These are phyloP conservation scores for Proisotoma minuta DNA, from an alignment of 2,888 invertebrate genomes.

Conservation along the genomic window DNA sequence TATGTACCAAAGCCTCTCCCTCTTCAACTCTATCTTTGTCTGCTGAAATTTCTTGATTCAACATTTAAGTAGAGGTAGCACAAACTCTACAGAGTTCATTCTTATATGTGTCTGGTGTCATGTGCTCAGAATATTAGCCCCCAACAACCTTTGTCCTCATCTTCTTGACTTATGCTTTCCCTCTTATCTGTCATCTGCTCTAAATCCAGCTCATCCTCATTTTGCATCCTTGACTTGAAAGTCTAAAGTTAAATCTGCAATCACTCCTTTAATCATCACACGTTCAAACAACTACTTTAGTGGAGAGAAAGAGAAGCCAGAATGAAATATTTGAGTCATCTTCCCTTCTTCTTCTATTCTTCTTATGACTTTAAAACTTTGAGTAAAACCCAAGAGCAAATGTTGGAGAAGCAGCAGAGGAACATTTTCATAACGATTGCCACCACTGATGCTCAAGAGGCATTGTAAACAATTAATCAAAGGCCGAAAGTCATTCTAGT, in stretches of 20 bases:
- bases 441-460: constrained; percentile 4
- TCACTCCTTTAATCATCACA: neutral
- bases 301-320: no score
- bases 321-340: constrained; percentile 2
- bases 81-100: neutral
- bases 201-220: neutral
- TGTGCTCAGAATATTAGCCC: neutral
- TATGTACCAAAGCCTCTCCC: neutral
- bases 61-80: neutral
- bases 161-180: neutral
- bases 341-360: neutral
- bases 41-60: neutral
- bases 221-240: neutral
- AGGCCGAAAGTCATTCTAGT: constrained; percentile 1
- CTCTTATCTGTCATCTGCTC: constrained; percentile 2
- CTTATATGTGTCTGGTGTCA: neutral
- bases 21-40: constrained; percentile 14
- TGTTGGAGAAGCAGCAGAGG: neutral
- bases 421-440: constrained; percentile 13
- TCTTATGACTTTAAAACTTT: neutral
- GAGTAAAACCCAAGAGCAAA: constrained; percentile 3
- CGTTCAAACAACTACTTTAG: neutral
- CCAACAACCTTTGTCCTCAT: neutral
- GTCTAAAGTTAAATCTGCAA: neutral
- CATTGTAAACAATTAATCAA: constrained; percentile 12